Evolutionary conservation across 2,797 vertebrate genomes (phyloP), one percentile per base, ranked within the genome.

Genomic region (Sebastes iracundus): DNA sequence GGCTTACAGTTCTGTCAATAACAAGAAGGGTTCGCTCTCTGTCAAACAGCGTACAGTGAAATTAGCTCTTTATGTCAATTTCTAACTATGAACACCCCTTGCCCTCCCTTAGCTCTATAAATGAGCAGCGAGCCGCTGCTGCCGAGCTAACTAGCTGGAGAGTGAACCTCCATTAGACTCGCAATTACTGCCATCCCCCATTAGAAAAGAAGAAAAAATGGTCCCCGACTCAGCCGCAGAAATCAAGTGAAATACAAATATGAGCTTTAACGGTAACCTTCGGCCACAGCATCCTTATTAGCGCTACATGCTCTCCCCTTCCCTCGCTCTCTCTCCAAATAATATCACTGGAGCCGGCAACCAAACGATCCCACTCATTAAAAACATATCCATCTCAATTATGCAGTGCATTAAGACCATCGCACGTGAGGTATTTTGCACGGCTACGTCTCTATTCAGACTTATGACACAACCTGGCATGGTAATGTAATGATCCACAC

Each of bases 311-410:
- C 53, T 86, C 72, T 76, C 55, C 55, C 25, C 5, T 64, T 77
- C 84, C 70, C 66, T 46, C 72, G 68, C 79, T 28, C 18, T n/a
- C 63, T 64, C 60, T 46, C 53, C 67, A 65, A 86, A 88, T 85
- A 86, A 72, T 83, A 90, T 89, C 90, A 92, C 84, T 85, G 80
- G 68, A 91, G 87, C 72, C 68, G 58, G 83, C 85, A 82, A 77
- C 81, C 74, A 82, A 87, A 89, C 52, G 65, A 81, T 81, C 64
- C 87, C 77, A 77, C 77, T 92, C 93, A 94, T 96, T 95, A 95
- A 95, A 95, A 95, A 95, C 89, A 87, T 77, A 94, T 95, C 88
- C 85, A 88, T 95, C 93, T 94, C 93, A 93, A 94, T 96, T 95
- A 95, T 90, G 77, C 78, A 35, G 78, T 84, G 88, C 89, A 94